Base-by-base conservation (phyloP, 2,113 vertebrate species). In the Verasper variegatus region DNA sequence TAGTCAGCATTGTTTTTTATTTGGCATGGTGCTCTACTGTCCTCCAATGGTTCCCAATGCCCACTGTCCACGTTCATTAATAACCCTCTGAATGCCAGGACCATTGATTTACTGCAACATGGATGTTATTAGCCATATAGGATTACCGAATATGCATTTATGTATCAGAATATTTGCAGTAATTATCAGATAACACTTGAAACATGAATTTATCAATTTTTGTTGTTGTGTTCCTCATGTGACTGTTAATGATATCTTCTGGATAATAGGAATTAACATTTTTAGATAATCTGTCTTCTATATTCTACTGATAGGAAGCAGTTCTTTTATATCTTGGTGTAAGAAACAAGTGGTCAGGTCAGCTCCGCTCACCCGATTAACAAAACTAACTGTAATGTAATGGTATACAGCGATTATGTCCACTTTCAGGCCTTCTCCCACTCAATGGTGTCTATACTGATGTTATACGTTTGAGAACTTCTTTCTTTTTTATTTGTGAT, bases 181-280 rank as follows among this genome's bases (percentile, higher is more conserved):
- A 72, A 80, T 81, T 68, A 77, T 84, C 24, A 86, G 74, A 84
- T 31, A 81, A 88, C 83, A 84, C 72, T 87, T 90, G 86, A 88
- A 89, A 83, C 47, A 65, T 55, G 45, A 80, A 67, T 68, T 55
- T 52, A 56, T 77, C 82, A 5, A 54, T 83, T 78, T 69, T 76
- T 40, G 52, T 55, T 56, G 54, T 76, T 61, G 69, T 86, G 58
- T 72, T 86, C 68, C 74, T 84, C 68, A 76, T 31, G 58, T 86
- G 90, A 90, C 88, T 91, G 89, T 92, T 93, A 85, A 76, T 78
- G 82, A 51, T 83, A 88, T 80, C 62, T 76, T 82, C 74, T 74
- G 66, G 59, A 76, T 51, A 51, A 86, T 84, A 82, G 42, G 75
- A 52, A 77, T 66, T 65, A 68, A 70, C 42, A 58, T 76, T 90